Evolutionary conservation across 2,888 invertebrate genomes (phyloP).

Genomic region (Hydrotaea cyrtoneurina): DNA sequence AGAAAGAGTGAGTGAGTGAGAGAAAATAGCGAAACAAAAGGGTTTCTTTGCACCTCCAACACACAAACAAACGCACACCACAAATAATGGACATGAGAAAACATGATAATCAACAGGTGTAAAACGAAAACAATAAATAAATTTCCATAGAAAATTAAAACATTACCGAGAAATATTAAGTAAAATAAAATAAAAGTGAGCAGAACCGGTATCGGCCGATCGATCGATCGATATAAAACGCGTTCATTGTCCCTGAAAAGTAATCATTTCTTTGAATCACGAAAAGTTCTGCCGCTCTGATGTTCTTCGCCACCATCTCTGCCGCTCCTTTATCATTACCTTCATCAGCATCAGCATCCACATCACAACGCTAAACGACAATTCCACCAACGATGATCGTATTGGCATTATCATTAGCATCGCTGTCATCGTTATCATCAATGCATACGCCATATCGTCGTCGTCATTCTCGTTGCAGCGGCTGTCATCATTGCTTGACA

Average conservation of each 20-base stretch:
- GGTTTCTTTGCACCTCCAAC: background rate
- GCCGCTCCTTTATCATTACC: background rate
- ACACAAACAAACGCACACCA: background rate
- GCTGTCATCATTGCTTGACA: slow-evolving; percentile 44
- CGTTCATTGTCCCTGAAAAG: background rate
- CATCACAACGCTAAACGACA: background rate
- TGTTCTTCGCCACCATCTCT: background rate
- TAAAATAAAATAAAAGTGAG: background rate
- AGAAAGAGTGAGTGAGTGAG: background rate
- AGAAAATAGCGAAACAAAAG: background rate
- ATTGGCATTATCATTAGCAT: slow-evolving; percentile 13
- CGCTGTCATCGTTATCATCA: slow-evolving; percentile 8
- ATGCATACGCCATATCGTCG: background rate
- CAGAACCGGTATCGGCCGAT: background rate
- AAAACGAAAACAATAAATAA: slow-evolving; percentile 25
- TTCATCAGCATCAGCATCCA: background rate
- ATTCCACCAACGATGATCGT: slow-evolving; percentile 32
- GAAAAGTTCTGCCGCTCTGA: background rate
- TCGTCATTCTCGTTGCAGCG: background rate
- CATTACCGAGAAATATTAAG: background rate
- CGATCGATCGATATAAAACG: background rate
- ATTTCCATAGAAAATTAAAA: slow-evolving; percentile 25
- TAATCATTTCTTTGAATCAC: background rate
- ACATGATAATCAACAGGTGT: slow-evolving; percentile 40
- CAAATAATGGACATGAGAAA: slow-evolving; percentile 9